Base-by-base conservation (phyloP, 2,888 invertebrate species). In the Diploptera punctata region DNA sequence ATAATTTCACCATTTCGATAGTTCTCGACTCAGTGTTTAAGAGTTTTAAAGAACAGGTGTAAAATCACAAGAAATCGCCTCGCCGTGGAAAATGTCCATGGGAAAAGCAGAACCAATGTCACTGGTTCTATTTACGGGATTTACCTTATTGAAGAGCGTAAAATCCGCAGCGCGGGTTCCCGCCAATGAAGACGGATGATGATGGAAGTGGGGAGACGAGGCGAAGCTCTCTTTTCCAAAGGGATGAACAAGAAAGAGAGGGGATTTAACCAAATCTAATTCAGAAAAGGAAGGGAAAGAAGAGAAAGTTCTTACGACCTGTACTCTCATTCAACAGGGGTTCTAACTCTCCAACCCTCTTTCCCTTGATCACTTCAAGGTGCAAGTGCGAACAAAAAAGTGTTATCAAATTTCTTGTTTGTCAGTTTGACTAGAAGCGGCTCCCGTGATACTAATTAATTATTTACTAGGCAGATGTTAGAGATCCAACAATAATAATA, bases 131-230 rank as follows among this genome's bases (percentile, higher is more conserved):
- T 70, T 73, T 73, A 65, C 57, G 65, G 70, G 73, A 73, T 73
- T 73, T 33, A 24, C 68, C 68, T 29, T 29, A 24, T n/a, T n/a
- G 16, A 4, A n/a, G 1, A 67, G 29, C 29, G 67, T 18, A 65
- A 65, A 65, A 65, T 44, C 65, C 24, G 29, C 49, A 47, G 49
- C 24, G 31, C 70, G 47, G 62, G 49, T 67, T 52, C 67, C 44
- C 38, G 47, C n/a, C 68, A 74, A 74, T 74, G 74, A 74, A 74
- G 74, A 74, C 71, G 74, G 71, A 74, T 74, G 74, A 74, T 74
- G 74, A 74, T 71, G 74, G 49, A 67, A 61, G 74, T 67, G 67
- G 68, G 67, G 69, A 31, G 43, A 71, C 68, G 68, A 67, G 71
- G 68, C 29, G 54, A 74, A 67, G 31, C 65, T 52, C 13, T 26